A percentile compares a stretch with the other conserved stretches of the same genome.
These are phyloP conservation scores for Trissolcus japonicus DNA, from an alignment of 2,888 invertebrate genomes.

Conservation along the genomic window DNA sequence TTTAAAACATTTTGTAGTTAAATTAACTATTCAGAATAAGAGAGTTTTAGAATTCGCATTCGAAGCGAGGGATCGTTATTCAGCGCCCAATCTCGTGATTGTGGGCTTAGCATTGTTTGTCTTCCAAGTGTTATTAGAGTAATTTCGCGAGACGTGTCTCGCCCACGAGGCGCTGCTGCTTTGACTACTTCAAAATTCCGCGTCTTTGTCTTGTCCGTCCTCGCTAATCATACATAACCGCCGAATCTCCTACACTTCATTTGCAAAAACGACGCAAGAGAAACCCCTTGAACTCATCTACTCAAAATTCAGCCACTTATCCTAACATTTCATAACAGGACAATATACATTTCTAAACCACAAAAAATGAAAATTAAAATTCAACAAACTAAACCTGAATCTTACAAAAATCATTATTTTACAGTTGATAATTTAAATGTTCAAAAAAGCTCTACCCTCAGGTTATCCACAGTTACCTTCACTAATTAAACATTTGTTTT, in stretches of 20 bases:
- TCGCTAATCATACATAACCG: slow-evolving; percentile 2
- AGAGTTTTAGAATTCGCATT: slow-evolving; percentile 16
- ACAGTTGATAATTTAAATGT: too few species aligned
- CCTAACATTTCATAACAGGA: neutral
- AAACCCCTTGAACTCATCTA: neutral
- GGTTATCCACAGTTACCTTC: too few species aligned
- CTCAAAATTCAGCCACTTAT: too few species aligned
- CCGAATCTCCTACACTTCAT: neutral
- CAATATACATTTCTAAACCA: neutral
- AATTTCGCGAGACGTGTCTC: slow-evolving; percentile 38
- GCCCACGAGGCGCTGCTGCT: slow-evolving; percentile 48
- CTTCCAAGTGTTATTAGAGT: slow-evolving; percentile 48
- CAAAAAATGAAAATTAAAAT: neutral
- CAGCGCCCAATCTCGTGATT: slow-evolving; percentile 34
- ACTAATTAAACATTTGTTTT: neutral
- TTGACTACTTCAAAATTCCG: slow-evolving; percentile 41
- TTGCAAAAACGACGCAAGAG: neutral
- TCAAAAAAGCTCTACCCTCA: too few species aligned
- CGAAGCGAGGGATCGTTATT: slow-evolving; percentile 5
- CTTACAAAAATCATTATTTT: too few species aligned
- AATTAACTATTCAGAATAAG: too few species aligned
- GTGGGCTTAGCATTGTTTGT: slow-evolving; percentile 49
- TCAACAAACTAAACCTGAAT: neutral
- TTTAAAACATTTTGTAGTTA: neutral
- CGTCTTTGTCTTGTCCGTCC: slow-evolving; percentile 6